A percentile compares a stretch with the other conserved stretches of the same genome.
Conservation (phyloP, 2,797 vertebrate genomes). For the Pseudomugil gertrudae region DNA sequence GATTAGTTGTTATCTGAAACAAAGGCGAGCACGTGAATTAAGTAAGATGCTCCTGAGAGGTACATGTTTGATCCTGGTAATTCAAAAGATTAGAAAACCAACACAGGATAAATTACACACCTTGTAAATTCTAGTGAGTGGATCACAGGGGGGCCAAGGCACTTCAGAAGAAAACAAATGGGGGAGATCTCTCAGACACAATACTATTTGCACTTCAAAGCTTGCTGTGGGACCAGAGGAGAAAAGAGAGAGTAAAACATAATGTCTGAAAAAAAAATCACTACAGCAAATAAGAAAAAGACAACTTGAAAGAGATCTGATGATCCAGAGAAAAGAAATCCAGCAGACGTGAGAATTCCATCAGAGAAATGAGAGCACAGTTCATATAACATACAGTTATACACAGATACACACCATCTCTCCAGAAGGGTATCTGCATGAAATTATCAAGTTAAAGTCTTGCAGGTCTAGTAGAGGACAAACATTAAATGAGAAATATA, state of each 20-base stretch:
- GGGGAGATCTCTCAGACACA: conserved; percentile 74
- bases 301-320: background rate
- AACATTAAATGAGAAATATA: background rate
- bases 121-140: conserved; percentile 77
- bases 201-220: conserved; percentile 79
- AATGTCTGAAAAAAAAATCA: background rate
- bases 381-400: no score
- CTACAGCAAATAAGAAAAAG: background rate
- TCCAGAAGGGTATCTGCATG: no score
- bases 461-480: no score
- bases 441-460: no score
- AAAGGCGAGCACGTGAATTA: conserved; percentile 65
- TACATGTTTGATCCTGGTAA: conserved; percentile 74
- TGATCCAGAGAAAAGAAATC: no score
- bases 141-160: conserved; percentile 64
- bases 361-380: no score
- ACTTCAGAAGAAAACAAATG: conserved; percentile 83
- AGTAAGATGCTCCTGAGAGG: conserved; percentile 57
- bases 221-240: conserved; percentile 35
- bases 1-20: conserved; percentile 68
- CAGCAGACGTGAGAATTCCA: no score
- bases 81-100: conserved; percentile 78
- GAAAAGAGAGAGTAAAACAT: conserved; percentile 25
- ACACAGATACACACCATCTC: no score
- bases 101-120: conserved; percentile 70